Base-by-base conservation (phyloP, 2,113 vertebrate genomes). In the Geococcyx californianus region DNA sequence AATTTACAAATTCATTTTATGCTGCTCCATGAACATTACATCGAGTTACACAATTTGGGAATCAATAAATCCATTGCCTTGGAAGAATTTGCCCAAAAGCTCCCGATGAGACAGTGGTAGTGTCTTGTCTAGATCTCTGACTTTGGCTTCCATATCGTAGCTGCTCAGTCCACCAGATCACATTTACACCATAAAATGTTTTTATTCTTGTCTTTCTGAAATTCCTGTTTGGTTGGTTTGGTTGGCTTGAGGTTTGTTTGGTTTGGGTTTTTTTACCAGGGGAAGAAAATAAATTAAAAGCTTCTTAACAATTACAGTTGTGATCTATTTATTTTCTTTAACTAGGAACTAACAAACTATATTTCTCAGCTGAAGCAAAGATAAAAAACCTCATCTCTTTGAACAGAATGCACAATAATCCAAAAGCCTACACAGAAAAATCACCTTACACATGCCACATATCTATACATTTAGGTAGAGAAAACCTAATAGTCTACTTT, bases 221-320 rank as follows among this genome's bases (percentile, higher is more conserved):
- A 89, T 54, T 67, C 20, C 26, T 47, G 13, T 67, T 84, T 76
- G 20, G 16, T 84, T 77, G 21, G 13, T 60, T 82, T 4, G 1
- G 16, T 72, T 91, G 26, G 13, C 62, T 90, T 87, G 51, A 13
- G 80, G 51, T 21, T 13, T n/a, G 19, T 28, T 24, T 28, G 26
- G 19, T 28, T 24, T 28, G 26, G 16, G 8, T 17, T n/a, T 47
- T 28, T 47, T 92, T 83, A 81, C 21, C 24, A 56, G n/a, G 21
- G 33, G 52, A 90, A 92, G 38, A 78, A 90, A 95, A 95, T 45
- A 93, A 89, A 91, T 64, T 26, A 40, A 33, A 87, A 66, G 34
- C 20, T 89, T 86, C 67, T 94, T 85, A 80, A 77, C 38, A 90
- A 80, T 52, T 88, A 76, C 11, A 74, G 29, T 59, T 77, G 67